These are phyloP conservation scores for Synanthedon formicaeformis DNA, from an alignment of 2,888 invertebrate genomes.

Conservation along the genomic window DNA sequence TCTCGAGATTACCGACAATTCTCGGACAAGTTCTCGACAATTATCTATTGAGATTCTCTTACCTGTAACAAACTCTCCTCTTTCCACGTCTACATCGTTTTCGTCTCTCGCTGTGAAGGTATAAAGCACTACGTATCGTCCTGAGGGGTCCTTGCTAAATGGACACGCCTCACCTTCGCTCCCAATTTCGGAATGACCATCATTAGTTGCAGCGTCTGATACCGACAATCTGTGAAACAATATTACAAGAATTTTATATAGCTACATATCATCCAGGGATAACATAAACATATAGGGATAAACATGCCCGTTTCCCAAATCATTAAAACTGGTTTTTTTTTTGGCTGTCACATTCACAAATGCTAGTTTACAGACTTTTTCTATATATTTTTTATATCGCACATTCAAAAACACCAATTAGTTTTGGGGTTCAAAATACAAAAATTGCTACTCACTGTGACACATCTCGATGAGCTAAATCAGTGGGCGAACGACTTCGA, in stretches of 20 bases:
- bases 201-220: conserved; percentile 57
- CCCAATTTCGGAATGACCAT: conserved; percentile 59
- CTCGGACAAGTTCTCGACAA: too few relatives aligned
- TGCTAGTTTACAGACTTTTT: not conserved
- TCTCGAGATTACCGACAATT: too few relatives aligned
- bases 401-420: too few relatives aligned
- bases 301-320: too few relatives aligned
- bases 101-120: conserved; percentile 94
- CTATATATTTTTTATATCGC: too few relatives aligned
- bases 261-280: too few relatives aligned
- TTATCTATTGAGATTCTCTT: too few relatives aligned
- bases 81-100: conserved; percentile 92
- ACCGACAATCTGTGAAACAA: conserved; percentile 37
- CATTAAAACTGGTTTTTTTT: too few relatives aligned
- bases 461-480: conserved; percentile 69
- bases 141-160: conserved; percentile 86
- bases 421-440: not conserved
- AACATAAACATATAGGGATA: too few relatives aligned
- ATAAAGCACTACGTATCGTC: conserved; percentile 91
- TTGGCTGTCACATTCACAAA: too few relatives aligned
- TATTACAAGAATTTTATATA: not conserved
- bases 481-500: conserved; percentile 72
- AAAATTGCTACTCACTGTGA: conserved; percentile 58
- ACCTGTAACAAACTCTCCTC: conserved; percentile 95
- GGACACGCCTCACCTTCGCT: conserved; percentile 75